Conservation (phyloP, 2,797 vertebrate species). For the Chelon labrosus region DNA sequence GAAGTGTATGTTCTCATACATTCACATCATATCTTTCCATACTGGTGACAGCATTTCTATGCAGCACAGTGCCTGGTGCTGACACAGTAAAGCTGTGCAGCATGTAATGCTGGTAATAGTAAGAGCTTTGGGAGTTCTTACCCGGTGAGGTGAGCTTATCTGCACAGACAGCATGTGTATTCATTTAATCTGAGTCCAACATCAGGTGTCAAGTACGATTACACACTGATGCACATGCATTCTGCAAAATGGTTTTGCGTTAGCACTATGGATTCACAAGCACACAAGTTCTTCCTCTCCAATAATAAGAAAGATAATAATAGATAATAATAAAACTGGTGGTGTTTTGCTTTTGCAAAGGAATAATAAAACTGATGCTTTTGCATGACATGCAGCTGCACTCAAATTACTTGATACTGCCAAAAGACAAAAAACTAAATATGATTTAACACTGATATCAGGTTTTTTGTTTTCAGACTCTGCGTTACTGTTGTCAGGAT, state of each 20-base stretch:
- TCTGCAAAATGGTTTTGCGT: slow-evolving; percentile 35
- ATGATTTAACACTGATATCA: background rate
- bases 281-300: background rate
- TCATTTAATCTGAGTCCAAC: slow-evolving; percentile 72
- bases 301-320: background rate
- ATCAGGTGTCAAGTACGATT: slow-evolving; percentile 68
- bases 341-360: slow-evolving; percentile 9
- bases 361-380: background rate
- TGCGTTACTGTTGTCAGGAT: slow-evolving; percentile 57
- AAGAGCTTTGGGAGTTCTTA: slow-evolving; percentile 67
- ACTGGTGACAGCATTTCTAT: slow-evolving; percentile 36
- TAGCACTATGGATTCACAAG: slow-evolving; percentile 26
- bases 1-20: slow-evolving; percentile 10
- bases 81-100: slow-evolving; percentile 51
- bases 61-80: slow-evolving; percentile 30
- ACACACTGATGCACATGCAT: slow-evolving; percentile 36
- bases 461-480: slow-evolving; percentile 9
- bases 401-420: background rate
- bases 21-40: slow-evolving; percentile 16
- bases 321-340: background rate
- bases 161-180: slow-evolving; percentile 64
- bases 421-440: background rate
- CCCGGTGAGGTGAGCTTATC: slow-evolving; percentile 68
- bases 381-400: slow-evolving; percentile 15
- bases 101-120: slow-evolving; percentile 51